Base-by-base conservation (phyloP, 2,113 vertebrate genomes). In the Nothocercus nigrocapillus region DNA sequence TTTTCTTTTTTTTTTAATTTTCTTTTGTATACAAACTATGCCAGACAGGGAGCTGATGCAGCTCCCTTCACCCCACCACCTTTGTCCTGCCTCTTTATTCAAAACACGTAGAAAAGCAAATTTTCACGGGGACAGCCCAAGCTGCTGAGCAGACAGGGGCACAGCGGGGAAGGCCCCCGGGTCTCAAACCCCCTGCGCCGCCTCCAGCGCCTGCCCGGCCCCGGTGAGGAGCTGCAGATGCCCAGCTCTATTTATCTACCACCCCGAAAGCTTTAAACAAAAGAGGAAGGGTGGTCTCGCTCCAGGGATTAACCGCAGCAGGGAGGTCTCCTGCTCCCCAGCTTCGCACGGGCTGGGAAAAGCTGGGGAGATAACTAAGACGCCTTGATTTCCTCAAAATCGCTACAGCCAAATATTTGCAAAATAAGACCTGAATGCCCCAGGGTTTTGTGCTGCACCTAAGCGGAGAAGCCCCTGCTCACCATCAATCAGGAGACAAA, bases 221-320 rank as follows among this genome's bases (percentile, higher is more conserved):
- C 44, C 17, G 42, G 51, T 1, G 5, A 81, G 61, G 82, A 94
- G 61, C 73, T 86, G 56, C 91, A 92, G 92, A 88, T 93, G 82
- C 85, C 47, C 64, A 58, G 49, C 73, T 4, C 0, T 69, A 40
- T 64, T 75, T 40, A 15, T 68, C 77, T 34, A 42, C 66, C 85
- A 88, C 58, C 44, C 61, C 0, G 0, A 64, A 47, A 63, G 53
- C 59, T 73, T 68, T 44, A 82, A 78, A 92, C 90, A 72, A 72
- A 95, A 64, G 90, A 88, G 49, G 58, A 95, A 88, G 76, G 76
- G 69, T 72, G 76, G 76, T 82, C 64, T 84, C 66, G 27, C 79
- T 47, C 76, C 20, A 2, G 7, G 79, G 51, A 90, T 70, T 77
- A 72, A 47, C 56, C 18, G 73, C 90, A 90, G 73, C 85, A 76